Evolutionary conservation across 2,797 vertebrate genomes (phyloP).

Genomic region (Morelia viridis): DNA sequence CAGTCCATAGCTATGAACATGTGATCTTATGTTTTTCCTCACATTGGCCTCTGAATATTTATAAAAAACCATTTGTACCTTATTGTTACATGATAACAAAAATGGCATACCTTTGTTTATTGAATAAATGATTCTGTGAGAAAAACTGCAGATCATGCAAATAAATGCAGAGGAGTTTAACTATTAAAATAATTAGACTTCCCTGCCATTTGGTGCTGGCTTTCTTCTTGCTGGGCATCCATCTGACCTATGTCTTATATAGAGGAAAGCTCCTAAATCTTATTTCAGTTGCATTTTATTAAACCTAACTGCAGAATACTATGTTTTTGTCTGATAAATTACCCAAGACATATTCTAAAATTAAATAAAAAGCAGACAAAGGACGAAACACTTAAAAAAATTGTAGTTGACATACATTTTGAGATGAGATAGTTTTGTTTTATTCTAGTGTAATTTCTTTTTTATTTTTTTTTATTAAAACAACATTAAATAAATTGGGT

Average conservation of each 20-base stretch:
- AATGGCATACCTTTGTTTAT: neutral
- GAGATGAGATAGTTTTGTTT: neutral
- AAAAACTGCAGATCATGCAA: neutral
- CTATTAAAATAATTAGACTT: neutral
- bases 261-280: neutral
- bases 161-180: neutral
- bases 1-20: neutral
- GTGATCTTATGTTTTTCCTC: neutral
- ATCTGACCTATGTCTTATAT: neutral
- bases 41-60: neutral
- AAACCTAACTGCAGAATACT: neutral
- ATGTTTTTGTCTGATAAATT: constrained; percentile 38
- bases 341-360: constrained; percentile 17
- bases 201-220: neutral
- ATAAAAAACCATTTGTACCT: neutral
- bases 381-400: neutral
- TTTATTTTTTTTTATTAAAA: neutral
- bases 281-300: neutral
- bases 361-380: constrained; percentile 14
- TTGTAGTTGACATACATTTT: neutral
- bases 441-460: neutral
- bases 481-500: neutral
- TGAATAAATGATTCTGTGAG: neutral
- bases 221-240: neutral
- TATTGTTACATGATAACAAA: neutral